These are phyloP conservation scores for Diadumene lineata DNA, from an alignment of 92 coral and sea anemone species.

Conservation along the genomic window DNA sequence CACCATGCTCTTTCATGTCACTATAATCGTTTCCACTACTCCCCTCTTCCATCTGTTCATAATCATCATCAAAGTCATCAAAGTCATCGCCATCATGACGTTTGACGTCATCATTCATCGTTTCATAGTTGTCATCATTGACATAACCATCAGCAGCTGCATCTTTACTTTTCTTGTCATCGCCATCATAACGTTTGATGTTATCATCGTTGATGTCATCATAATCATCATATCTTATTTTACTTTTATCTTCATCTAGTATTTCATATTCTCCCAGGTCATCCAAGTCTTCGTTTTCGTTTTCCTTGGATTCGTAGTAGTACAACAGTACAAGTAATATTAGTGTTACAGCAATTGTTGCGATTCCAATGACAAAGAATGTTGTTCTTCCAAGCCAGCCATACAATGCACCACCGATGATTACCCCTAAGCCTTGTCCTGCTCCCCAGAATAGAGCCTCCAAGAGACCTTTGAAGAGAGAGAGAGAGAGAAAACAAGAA, in stretches of 20 bases:
- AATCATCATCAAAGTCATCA: not conserved
- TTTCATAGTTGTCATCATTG: not conserved
- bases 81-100: not conserved
- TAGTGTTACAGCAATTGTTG: slow-evolving; percentile 19
- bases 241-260: not conserved
- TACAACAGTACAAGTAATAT: slow-evolving; percentile 18
- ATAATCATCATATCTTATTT: slow-evolving; percentile 6
- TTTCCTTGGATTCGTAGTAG: not conserved
- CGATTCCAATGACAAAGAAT: slow-evolving; percentile 47
- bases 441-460: slow-evolving; percentile 77
- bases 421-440: slow-evolving; percentile 71
- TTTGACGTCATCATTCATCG: not conserved
- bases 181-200: not conserved
- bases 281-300: slow-evolving; percentile 2
- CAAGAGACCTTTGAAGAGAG: slow-evolving; percentile 35
- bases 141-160: not conserved
- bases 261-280: not conserved
- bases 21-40: not conserved
- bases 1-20: not conserved
- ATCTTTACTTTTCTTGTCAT: not conserved
- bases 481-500: not conserved
- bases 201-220: not conserved
- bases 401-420: slow-evolving; percentile 60
- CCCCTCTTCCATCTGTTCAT: not conserved
- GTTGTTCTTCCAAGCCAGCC: slow-evolving; percentile 47